phyloP scores from a whole-genome alignment of 2,797 vertebrate genomes.

The Pipistrellus nathusii region DNA sequence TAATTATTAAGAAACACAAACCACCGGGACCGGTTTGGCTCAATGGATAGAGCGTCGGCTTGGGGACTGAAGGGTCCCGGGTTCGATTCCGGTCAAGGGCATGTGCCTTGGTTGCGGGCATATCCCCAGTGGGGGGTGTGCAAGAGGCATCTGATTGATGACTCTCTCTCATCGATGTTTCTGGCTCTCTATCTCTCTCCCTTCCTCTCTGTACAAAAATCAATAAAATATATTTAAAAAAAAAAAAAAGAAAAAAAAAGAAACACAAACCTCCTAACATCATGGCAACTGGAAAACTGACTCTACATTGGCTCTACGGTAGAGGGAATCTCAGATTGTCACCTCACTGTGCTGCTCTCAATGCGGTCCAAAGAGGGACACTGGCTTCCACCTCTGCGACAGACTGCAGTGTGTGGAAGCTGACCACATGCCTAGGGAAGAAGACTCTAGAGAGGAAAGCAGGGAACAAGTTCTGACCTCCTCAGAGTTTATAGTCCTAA shows the following conservation, averaged over 20 bases:
- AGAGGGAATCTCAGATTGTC: not conserved
- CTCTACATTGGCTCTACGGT: not conserved
- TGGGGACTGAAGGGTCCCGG: too few relatives aligned
- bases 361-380: not conserved
- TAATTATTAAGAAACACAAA: slow-evolving; percentile 11
- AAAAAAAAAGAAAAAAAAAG: too few relatives aligned
- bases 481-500: not conserved
- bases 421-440: not conserved
- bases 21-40: too few relatives aligned
- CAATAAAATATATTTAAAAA: too few relatives aligned
- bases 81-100: too few relatives aligned
- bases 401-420: not conserved
- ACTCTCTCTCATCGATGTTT: too few relatives aligned
- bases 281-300: not conserved
- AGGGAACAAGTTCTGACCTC: not conserved
- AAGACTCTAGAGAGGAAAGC: not conserved
- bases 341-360: not conserved
- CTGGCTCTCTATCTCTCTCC: too few relatives aligned
- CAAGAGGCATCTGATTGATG: too few relatives aligned
- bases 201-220: too few relatives aligned
- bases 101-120: too few relatives aligned
- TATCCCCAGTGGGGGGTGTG: too few relatives aligned
- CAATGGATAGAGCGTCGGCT: too few relatives aligned
- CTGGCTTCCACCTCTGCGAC: not conserved
- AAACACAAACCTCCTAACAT: not conserved